Evolutionary conservation across 2,113 vertebrate species (phyloP).

Genomic region (Heptranchias perlo): DNA sequence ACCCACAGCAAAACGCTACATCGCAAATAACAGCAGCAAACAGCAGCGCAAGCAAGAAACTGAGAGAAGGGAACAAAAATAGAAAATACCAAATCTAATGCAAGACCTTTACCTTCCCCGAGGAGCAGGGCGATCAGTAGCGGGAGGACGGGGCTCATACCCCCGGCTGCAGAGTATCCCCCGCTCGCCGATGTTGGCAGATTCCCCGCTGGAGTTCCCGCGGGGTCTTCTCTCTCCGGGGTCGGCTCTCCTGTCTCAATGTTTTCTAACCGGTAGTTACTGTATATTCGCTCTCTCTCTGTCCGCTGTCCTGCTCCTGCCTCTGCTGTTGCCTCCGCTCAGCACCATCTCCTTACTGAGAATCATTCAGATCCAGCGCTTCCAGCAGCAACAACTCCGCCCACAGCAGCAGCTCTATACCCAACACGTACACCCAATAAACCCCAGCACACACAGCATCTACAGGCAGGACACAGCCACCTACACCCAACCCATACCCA

Average conservation of each 20-base stretch:
- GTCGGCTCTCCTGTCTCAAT: not conserved
- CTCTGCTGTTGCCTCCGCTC: not conserved
- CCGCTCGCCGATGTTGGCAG: not conserved
- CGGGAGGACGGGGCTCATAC: not conserved
- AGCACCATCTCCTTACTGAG: slow-evolving; percentile 1
- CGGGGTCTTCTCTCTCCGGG: not conserved
- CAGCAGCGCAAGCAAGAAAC: not conserved
- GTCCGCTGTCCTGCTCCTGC: not conserved
- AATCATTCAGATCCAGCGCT: slow-evolving; percentile 16
- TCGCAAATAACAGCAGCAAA: not conserved
- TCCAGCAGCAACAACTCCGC: slow-evolving; percentile 6
- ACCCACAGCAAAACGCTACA: not conserved
- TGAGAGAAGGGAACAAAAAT: not conserved
- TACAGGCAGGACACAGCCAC: not conserved
- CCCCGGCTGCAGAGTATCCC: not conserved
- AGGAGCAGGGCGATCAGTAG: not conserved
- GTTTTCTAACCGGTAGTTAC: not conserved
- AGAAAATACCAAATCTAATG: too few relatives aligned
- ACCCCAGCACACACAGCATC: not conserved
- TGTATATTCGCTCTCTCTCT: not conserved
- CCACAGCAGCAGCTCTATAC: not conserved
- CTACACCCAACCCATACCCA: not conserved
- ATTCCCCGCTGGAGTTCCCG: too few relatives aligned
- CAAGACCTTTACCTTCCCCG: not conserved
- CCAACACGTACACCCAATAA: not conserved